A percentile compares a stretch with the other conserved stretches of the same genome.
Conservation (phyloP, 1,140 invertebrate genomes). For the Heliconius melpomene region DNA sequence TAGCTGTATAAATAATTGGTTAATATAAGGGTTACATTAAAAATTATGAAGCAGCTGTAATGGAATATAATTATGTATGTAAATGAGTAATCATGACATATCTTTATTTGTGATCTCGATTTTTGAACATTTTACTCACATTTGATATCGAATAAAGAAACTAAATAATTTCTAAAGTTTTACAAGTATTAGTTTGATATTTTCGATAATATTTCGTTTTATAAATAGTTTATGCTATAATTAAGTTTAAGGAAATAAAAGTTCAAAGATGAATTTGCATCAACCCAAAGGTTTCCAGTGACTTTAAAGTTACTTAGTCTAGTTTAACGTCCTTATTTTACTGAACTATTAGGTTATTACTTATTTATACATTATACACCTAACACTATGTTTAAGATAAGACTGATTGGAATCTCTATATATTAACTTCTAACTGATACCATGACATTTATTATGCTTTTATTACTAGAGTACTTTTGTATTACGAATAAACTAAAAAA, state of each 20-base stretch:
- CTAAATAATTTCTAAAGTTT: neutral
- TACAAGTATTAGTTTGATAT: neutral
- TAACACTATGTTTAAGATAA: constrained; percentile 36
- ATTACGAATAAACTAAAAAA: neutral
- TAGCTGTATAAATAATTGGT: neutral
- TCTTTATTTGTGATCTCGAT: constrained; percentile 34
- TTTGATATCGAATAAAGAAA: neutral
- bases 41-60: neutral
- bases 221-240: constrained; percentile 10
- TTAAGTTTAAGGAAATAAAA: constrained; percentile 35
- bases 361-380: constrained; percentile 12
- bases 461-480: neutral
- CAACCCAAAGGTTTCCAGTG: constrained; percentile 43
- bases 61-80: neutral
- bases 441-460: constrained; percentile 11
- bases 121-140: constrained; percentile 24
- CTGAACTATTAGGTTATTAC: constrained; percentile 4
- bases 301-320: constrained; percentile 26
- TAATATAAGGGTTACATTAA: neutral
- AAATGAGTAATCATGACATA: constrained; percentile 25
- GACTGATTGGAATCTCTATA: constrained; percentile 68
- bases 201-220: constrained; percentile 14
- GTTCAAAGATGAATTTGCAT: constrained; percentile 52
- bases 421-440: constrained; percentile 13
- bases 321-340: constrained; percentile 5